Conservation (phyloP, 1,140 invertebrate species). For the Brachionus sp. region DNA sequence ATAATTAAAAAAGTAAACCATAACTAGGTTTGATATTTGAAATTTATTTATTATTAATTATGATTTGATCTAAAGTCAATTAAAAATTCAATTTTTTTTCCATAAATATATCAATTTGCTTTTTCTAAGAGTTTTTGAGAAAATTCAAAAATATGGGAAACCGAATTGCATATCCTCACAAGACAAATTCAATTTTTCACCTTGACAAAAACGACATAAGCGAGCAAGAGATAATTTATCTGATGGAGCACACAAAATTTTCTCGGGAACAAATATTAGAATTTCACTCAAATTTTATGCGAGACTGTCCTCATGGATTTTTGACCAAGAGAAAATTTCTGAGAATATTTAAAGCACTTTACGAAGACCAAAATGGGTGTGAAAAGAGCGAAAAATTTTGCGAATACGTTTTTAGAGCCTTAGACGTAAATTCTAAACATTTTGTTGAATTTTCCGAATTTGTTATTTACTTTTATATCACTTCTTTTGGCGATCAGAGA, state of each 20-base stretch:
- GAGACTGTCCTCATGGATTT: neutral
- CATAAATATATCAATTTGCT: neutral
- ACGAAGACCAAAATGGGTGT: neutral
- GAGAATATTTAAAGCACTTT: neutral
- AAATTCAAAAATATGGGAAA: constrained; percentile 1
- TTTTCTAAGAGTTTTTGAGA: neutral
- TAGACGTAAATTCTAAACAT: neutral
- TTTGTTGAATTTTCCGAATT: constrained; percentile 27
- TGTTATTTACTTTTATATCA: neutral
- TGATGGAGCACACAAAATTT: neutral
- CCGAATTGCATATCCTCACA: neutral
- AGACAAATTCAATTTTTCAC: neutral
- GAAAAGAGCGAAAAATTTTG: constrained; percentile 20
- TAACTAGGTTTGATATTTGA: too few relatives aligned
- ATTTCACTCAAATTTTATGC: constrained; percentile 7
- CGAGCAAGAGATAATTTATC: neutral
- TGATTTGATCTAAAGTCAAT: too few relatives aligned
- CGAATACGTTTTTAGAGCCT: constrained; percentile 18
- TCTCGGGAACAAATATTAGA: constrained; percentile 21
- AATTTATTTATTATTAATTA: too few relatives aligned
- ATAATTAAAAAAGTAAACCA: neutral
- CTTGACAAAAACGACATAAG: neutral
- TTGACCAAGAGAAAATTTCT: constrained; percentile 13
- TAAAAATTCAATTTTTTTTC: too few relatives aligned
- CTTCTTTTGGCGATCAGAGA: neutral